These are phyloP conservation scores for Drosophila albomicans DNA, from an alignment of 1,140 invertebrate species.

Conservation along the genomic window DNA sequence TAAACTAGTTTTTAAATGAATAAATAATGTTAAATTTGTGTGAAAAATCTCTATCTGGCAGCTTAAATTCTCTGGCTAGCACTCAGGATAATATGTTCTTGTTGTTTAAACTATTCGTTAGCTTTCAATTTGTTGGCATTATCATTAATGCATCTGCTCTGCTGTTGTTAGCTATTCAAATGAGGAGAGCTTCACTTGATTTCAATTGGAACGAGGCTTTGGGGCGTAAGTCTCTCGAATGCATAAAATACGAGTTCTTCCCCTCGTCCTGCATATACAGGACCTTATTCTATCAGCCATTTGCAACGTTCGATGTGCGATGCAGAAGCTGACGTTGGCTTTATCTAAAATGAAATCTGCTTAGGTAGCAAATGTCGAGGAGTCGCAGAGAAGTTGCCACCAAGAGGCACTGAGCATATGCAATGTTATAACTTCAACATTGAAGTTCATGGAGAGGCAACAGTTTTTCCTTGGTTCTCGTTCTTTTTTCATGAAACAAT, in stretches of 20 bases:
- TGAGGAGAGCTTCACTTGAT: constrained; percentile 24
- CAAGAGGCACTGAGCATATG: background rate
- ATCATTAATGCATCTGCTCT: constrained; percentile 36
- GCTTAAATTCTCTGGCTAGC: background rate
- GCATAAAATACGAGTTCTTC: constrained; percentile 36
- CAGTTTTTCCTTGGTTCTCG: constrained; percentile 54
- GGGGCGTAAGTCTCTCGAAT: constrained; percentile 18
- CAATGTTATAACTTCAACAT: constrained; percentile 55
- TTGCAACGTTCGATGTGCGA: constrained; percentile 57
- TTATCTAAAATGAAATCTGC: constrained; percentile 81
- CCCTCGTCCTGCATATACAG: background rate
- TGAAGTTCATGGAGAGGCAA: constrained; percentile 70
- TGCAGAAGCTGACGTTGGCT: constrained; percentile 67
- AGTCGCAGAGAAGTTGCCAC: constrained; percentile 10
- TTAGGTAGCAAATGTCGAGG: constrained; percentile 56
- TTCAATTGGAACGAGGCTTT: constrained; percentile 31
- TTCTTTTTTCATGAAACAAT: constrained; percentile 44
- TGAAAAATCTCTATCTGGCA: background rate
- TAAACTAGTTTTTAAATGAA: background rate
- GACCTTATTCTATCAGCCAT: constrained; percentile 50
- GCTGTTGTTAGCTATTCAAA: constrained; percentile 10
- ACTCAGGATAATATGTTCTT: background rate
- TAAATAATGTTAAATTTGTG: constrained; percentile 7
- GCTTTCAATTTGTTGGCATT: constrained; percentile 48
- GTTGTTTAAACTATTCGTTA: constrained; percentile 11